phyloP scores from a whole-genome alignment of 1,140 invertebrate species.

The Eufriesea mexicana region DNA sequence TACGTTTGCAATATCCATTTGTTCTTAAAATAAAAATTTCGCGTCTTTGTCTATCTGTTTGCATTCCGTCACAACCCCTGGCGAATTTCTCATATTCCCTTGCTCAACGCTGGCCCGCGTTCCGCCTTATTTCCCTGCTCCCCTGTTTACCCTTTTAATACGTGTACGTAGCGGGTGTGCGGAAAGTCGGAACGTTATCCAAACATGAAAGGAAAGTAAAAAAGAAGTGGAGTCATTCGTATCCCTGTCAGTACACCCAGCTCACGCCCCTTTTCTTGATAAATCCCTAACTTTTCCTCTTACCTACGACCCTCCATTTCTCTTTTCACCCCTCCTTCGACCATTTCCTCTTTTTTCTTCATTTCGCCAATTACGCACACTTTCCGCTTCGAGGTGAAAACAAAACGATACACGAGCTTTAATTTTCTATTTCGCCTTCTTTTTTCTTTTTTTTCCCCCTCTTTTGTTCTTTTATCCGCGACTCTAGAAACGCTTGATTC shows the following conservation, averaged over 20 bases:
- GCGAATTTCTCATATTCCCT: neutral
- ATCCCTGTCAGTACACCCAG: neutral
- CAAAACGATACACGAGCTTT: neutral
- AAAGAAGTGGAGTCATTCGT: neutral
- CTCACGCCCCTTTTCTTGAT: neutral
- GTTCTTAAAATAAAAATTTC: neutral
- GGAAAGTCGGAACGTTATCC: neutral
- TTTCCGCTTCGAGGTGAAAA: too few relatives aligned
- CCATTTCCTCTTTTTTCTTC: neutral
- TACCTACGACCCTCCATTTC: neutral
- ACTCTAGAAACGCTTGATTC: too few relatives aligned
- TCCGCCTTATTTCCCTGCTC: too few relatives aligned
- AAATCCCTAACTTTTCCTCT: neutral
- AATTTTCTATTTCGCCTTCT: neutral
- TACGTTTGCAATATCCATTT: neutral
- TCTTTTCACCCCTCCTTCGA: neutral
- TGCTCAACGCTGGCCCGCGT: neutral
- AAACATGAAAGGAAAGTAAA: neutral
- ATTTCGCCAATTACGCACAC: neutral
- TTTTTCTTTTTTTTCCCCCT: too few relatives aligned
- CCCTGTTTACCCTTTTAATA: neutral
- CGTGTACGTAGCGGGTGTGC: neutral
- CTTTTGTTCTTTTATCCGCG: too few relatives aligned
- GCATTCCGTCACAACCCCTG: neutral
- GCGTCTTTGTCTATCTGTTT: neutral